phyloP scores from a whole-genome alignment of 2,113 vertebrate genomes.

The Carassius auratus region DNA sequence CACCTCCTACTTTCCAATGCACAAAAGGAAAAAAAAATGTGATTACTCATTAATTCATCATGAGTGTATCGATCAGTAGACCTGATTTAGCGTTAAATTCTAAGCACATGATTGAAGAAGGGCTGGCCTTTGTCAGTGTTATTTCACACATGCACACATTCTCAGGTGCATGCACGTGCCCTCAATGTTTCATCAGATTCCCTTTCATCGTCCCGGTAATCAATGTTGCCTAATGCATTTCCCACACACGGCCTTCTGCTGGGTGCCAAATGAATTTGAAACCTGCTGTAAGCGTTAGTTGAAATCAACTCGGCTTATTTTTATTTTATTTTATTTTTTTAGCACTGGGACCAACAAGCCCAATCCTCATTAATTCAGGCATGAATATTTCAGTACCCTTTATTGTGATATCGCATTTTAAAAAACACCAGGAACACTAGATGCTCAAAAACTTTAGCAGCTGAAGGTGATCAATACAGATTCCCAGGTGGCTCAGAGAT shows the following conservation, averaged over 20 bases:
- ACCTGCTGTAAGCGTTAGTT: conserved; percentile 34
- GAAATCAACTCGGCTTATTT: conserved; percentile 20
- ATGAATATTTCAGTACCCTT: conserved; percentile 46
- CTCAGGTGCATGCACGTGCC: not conserved
- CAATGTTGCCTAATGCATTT: conserved; percentile 49
- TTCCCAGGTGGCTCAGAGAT: conserved; percentile 39
- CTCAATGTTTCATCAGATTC: conserved; percentile 41
- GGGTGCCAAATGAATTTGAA: conserved; percentile 20
- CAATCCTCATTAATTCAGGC: conserved; percentile 49
- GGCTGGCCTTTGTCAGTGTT: not conserved
- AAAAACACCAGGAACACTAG: conserved; percentile 29
- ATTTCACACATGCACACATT: conserved; percentile 25
- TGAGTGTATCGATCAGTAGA: not conserved
- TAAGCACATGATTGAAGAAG: not conserved
- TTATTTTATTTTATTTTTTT: not conserved
- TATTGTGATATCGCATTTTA: conserved; percentile 43
- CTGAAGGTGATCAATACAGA: conserved; percentile 49
- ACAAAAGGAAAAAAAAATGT: not conserved
- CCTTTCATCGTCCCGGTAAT: conserved; percentile 35
- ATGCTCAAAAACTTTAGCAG: conserved; percentile 51
- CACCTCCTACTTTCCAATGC: not conserved
- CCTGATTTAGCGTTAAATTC: conserved; percentile 3
- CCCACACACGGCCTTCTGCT: conserved; percentile 23
- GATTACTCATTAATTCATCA: not conserved
- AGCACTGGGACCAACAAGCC: not conserved